These are phyloP conservation scores for Euphysa ruthae DNA, from an alignment of 30 jellyfish, hydroid and myxozoan species.

Conservation along the genomic window DNA sequence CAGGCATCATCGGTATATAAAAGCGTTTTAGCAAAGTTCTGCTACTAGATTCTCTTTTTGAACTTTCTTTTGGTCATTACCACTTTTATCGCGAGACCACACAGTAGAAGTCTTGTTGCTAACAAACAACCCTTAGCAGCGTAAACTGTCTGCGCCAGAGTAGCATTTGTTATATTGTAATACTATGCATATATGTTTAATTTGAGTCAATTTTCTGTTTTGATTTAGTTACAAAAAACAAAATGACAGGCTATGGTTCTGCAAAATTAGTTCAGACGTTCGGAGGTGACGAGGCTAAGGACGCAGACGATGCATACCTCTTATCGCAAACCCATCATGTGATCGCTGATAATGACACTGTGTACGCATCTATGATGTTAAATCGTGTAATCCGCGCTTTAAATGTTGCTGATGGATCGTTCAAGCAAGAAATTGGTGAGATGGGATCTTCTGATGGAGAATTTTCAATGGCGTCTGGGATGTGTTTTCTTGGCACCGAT, in stretches of 20 bases:
- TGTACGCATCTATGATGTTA: constrained; percentile 49
- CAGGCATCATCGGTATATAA: too few species aligned
- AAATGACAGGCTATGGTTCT: background rate
- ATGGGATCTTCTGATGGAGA: constrained; percentile 55
- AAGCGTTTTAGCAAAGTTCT: too few species aligned
- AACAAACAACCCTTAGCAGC: too few species aligned
- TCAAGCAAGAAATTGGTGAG: constrained; percentile 36
- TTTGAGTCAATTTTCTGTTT: background rate
- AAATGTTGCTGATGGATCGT: constrained; percentile 30
- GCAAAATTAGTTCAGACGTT: background rate
- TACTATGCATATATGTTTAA: background rate
- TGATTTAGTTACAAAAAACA: background rate
- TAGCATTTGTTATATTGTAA: too few species aligned
- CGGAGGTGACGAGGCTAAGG: constrained; percentile 26
- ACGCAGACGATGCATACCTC: constrained; percentile 40
- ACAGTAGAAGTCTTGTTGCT: too few species aligned
- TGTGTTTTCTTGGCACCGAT: constrained; percentile 28
- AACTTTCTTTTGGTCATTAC: too few species aligned
- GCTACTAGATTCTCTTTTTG: too few species aligned
- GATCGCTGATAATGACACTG: constrained; percentile 37
- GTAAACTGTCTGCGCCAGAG: too few species aligned
- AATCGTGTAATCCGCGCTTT: constrained; percentile 41
- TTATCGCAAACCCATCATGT: constrained; percentile 62
- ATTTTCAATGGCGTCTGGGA: constrained; percentile 52
- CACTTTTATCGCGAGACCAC: too few species aligned